Evolutionary conservation across 2,888 invertebrate species (phyloP).

Genomic region (Epinotia ramella): DNA sequence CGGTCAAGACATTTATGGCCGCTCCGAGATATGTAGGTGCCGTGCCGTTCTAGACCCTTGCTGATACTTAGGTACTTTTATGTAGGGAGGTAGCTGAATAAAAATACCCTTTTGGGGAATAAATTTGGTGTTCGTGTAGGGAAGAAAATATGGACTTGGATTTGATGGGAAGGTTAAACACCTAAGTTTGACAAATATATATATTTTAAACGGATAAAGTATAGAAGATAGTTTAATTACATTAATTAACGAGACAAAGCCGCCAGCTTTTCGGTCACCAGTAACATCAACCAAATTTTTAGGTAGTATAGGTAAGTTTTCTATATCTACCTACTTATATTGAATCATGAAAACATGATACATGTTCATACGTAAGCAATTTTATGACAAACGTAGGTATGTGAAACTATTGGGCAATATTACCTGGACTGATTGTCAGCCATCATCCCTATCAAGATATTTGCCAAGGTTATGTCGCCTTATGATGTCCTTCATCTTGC

Average conservation of each 20-base stretch:
- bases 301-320: too few relatives aligned
- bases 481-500: too few relatives aligned
- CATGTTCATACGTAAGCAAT: too few relatives aligned
- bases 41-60: conserved; percentile 65
- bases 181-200: too few relatives aligned
- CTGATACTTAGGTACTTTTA: conserved; percentile 35
- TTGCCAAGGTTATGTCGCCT: background rate
- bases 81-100: conserved; percentile 34
- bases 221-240: too few relatives aligned
- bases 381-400: too few relatives aligned
- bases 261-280: too few relatives aligned
- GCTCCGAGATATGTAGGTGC: conserved; percentile 73
- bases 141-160: background rate
- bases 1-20: conserved; percentile 79
- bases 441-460: too few relatives aligned
- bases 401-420: background rate
- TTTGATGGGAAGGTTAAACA: background rate
- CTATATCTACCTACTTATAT: too few relatives aligned
- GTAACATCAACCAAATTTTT: too few relatives aligned
- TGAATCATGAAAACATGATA: background rate
- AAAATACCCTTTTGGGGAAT: conserved; percentile 28
- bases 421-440: background rate
- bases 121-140: background rate
- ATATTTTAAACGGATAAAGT: too few relatives aligned
- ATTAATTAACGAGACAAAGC: too few relatives aligned